Percentiles rank a stretch among this genome's conserved stretches.
Conservation (phyloP, 1,140 invertebrate genomes). For the Drosophila saltans region DNA sequence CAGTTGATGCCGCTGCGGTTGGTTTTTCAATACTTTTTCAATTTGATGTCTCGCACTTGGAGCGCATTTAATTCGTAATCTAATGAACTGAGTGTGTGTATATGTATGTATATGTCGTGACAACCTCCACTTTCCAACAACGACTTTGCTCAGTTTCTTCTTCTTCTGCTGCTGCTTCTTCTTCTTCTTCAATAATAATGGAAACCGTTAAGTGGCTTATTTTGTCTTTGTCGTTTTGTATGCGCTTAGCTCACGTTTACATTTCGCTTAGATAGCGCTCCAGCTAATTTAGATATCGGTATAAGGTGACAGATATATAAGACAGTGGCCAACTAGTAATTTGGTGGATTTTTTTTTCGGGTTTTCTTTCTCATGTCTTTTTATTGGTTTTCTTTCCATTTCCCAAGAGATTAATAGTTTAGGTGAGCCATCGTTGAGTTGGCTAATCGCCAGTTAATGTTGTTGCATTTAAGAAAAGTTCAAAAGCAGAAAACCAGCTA, state of each 20-base stretch:
- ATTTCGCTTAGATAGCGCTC: constrained; percentile 40
- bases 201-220: constrained; percentile 79
- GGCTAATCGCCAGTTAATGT: constrained; percentile 62
- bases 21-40: constrained; percentile 60
- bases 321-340: background rate
- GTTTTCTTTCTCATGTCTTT: constrained; percentile 13
- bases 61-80: constrained; percentile 60
- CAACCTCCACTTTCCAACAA: constrained; percentile 29
- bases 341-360: constrained; percentile 2
- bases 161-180: constrained; percentile 38
- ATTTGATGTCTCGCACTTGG: constrained; percentile 44
- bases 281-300: constrained; percentile 58
- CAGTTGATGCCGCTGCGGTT: constrained; percentile 10
- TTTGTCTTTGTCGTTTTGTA: constrained; percentile 66
- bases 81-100: constrained; percentile 55
- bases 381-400: constrained; percentile 14
- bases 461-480: constrained; percentile 55
- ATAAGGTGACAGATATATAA: background rate
- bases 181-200: constrained; percentile 74
- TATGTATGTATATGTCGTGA: background rate
- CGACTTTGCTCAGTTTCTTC: constrained; percentile 13
- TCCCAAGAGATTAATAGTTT: constrained; percentile 39
- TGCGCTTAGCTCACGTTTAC: constrained; percentile 52
- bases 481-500: constrained; percentile 27
- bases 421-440: constrained; percentile 22